These are phyloP conservation scores for Cephonodes hylas DNA, from an alignment of 2,888 invertebrate genomes.

Conservation along the genomic window DNA sequence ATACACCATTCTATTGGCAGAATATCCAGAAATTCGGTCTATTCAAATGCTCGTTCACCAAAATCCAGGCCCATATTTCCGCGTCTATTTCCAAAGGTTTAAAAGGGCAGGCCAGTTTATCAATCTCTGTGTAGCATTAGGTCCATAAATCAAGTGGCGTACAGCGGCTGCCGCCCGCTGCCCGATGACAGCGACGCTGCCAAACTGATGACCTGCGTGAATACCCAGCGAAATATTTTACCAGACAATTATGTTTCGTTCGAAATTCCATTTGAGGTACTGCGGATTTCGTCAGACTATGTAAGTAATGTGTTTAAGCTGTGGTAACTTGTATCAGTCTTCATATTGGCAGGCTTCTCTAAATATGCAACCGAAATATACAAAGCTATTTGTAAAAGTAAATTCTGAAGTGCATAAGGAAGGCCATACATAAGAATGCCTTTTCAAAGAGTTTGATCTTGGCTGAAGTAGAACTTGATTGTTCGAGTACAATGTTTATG, in stretches of 20 bases:
- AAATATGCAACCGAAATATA: too few species aligned
- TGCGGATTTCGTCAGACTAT: too few species aligned
- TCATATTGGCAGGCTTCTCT: too few species aligned
- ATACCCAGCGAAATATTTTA: neutral
- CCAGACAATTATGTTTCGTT: neutral
- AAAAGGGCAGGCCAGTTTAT: neutral
- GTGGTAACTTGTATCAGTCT: too few species aligned
- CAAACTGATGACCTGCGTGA: constrained; percentile 16
- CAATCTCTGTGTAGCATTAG: constrained; percentile 12
- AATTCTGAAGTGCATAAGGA: too few species aligned
- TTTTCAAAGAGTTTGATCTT: too few species aligned
- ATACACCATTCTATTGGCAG: neutral
- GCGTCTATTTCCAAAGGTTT: neutral
- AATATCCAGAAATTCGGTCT: neutral
- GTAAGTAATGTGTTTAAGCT: too few species aligned
- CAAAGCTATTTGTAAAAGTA: too few species aligned
- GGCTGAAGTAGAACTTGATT: too few species aligned
- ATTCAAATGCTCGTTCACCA: neutral
- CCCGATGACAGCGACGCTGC: constrained; percentile 23
- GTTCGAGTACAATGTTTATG: too few species aligned
- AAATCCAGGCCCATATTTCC: neutral
- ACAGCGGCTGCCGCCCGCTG: constrained; percentile 28
- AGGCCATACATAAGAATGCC: too few species aligned
- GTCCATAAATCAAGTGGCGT: constrained; percentile 28
- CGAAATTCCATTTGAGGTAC: too few species aligned